These are phyloP conservation scores for Chelidonichthys spinosus DNA, from an alignment of 2,797 vertebrate species.

Conservation along the genomic window DNA sequence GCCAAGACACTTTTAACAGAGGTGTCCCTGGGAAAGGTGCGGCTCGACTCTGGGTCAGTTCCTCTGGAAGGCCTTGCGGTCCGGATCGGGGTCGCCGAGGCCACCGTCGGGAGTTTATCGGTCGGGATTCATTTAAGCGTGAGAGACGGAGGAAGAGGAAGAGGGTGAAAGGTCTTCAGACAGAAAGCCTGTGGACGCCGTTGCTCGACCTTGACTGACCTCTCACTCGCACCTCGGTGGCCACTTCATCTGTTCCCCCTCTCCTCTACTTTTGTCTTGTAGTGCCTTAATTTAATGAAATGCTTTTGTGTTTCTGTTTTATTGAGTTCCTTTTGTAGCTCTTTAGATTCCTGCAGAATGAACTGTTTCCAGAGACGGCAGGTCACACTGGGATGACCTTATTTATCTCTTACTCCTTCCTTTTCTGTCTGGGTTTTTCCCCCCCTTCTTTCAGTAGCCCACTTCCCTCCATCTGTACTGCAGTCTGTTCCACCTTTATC, in stretches of 20 bases:
- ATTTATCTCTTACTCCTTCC: constrained; percentile 43
- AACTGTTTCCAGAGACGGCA: constrained; percentile 61
- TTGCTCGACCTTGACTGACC: constrained; percentile 35
- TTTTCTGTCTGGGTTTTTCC: constrained; percentile 43
- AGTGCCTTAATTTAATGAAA: constrained; percentile 25
- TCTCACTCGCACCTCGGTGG: neutral
- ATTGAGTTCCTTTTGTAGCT: constrained; percentile 7
- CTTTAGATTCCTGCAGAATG: constrained; percentile 25
- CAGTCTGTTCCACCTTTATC: constrained; percentile 61
- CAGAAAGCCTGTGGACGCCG: constrained; percentile 8
- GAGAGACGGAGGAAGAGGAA: constrained; percentile 11
- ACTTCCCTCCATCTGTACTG: constrained; percentile 48
- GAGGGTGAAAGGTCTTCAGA: constrained; percentile 38
- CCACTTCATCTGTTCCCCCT: constrained; percentile 5
- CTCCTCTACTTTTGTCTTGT: neutral
- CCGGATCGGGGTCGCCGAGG: constrained; percentile 27
- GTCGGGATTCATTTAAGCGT: constrained; percentile 41
- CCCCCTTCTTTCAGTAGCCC: constrained; percentile 17
- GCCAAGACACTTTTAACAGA: constrained; percentile 4
- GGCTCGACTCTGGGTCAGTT: neutral
- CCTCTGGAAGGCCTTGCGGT: constrained; percentile 6
- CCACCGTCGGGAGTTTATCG: constrained; percentile 44
- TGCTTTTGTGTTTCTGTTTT: constrained; percentile 16
- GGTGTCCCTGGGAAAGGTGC: neutral
- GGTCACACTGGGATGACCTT: constrained; percentile 53